Evolutionary conservation across 2,797 vertebrate species (phyloP), one percentile per base, ranked within the genome.

Genomic region (Jordanella pulchra): DNA sequence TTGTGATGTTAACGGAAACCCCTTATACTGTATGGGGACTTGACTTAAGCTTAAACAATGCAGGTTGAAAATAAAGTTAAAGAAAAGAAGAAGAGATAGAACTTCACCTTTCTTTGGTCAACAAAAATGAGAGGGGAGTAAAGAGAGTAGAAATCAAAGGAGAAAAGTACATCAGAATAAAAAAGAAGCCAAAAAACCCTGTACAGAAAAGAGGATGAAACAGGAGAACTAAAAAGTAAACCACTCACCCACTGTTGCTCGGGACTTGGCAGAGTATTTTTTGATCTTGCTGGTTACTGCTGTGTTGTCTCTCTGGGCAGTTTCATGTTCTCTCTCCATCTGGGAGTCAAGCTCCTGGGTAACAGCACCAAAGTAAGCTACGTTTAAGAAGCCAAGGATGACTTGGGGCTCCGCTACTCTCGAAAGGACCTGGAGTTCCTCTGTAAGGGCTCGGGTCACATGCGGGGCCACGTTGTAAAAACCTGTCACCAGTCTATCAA

Each of bases 311-410:
- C 95, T 96, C 82, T 95, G 91, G 73, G 93, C 94, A 15, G 89
- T 91, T 81, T 97, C 96, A 85, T 91, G 93, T 91, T 97, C 95
- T 84, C 85, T 95, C 92, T 95, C 95, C 92, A 98, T 92, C 86
- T 95, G 84, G 76, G 92, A 86, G 67, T 90, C 80, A 85, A 97
- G 93, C 87, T 97, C 96, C 84, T 93, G 93, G 53, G 94, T 90
- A 86, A 97, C 79, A 7, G 93, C 94, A 88, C 92, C 85, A 88
- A 98, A 92, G 76, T 97, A 97, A 75, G 95, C 94, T 72, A 92
- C 92, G 81, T 96, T 98, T 86, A 98, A 90, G 87, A 97, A 97
- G 75, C 91, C 92, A 77, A 97, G 58, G 55, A 93, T 86, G n/a
- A 89, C 88, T 58, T 94, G 89, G 1, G 95, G 91, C 80, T 96